Conservation (phyloP, 2,888 invertebrate genomes). For the Anarsia innoxiella region DNA sequence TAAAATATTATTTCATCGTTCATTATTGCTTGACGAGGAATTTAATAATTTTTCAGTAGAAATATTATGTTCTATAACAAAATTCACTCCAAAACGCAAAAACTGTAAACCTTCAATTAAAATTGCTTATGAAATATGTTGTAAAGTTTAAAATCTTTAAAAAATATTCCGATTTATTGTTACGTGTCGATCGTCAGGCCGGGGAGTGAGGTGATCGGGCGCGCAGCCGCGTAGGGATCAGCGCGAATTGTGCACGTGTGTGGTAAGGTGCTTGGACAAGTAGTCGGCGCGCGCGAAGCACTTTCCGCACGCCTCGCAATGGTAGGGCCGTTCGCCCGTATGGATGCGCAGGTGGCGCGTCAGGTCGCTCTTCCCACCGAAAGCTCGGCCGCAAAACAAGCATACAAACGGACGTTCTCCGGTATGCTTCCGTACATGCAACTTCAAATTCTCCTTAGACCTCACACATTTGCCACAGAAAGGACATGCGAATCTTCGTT, state of each 20-base stretch:
- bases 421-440: constrained; percentile 90
- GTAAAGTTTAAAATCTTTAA: constrained; percentile 69
- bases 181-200: constrained; percentile 46
- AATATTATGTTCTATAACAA: constrained; percentile 48
- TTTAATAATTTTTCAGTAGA: constrained; percentile 43
- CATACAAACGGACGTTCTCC: constrained; percentile 94
- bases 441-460: constrained; percentile 90
- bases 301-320: constrained; percentile 94
- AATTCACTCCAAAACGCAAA: constrained; percentile 64
- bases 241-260: constrained; percentile 87
- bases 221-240: constrained; percentile 36
- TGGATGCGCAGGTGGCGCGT: constrained; percentile 91
- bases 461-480: constrained; percentile 93
- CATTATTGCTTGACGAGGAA: constrained; percentile 13
- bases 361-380: constrained; percentile 91
- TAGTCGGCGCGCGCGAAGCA: constrained; percentile 94
- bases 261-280: constrained; percentile 92
- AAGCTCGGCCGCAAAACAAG: constrained; percentile 90
- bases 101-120: constrained; percentile 62
- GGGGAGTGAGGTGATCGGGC: neutral
- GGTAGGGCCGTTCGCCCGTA: constrained; percentile 92
- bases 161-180: constrained; percentile 69
- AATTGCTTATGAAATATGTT: constrained; percentile 63
- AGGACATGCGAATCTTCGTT: constrained; percentile 88
- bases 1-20: constrained; percentile 6